Evolutionary conservation across 1,140 invertebrate genomes (phyloP).

Genomic region (Nephotettix cincticeps): DNA sequence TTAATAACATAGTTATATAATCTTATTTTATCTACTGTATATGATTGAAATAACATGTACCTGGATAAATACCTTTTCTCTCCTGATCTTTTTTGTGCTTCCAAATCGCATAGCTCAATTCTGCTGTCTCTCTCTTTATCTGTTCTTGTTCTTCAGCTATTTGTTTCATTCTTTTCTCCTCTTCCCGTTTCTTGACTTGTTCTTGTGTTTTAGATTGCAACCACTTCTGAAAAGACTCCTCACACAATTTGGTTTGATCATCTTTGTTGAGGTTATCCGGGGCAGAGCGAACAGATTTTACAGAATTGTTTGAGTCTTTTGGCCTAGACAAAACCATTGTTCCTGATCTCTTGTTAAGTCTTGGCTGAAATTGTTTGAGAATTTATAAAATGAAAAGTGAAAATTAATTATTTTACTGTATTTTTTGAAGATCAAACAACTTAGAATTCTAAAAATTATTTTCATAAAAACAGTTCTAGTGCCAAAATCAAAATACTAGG

Average conservation of each 20-base stretch:
- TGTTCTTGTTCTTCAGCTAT: background rate
- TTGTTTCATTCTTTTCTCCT: background rate
- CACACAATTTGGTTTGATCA: background rate
- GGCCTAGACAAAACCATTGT: too few relatives aligned
- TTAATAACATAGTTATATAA: too few relatives aligned
- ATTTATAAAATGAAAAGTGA: too few relatives aligned
- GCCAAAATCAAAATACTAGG: too few relatives aligned
- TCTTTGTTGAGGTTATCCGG: background rate
- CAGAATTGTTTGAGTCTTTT: background rate
- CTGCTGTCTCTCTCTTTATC: background rate
- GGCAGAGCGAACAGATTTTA: background rate
- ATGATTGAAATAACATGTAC: too few relatives aligned
- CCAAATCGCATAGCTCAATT: background rate
- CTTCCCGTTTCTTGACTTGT: background rate
- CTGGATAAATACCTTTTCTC: slow-evolving; percentile 5
- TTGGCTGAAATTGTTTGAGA: too few relatives aligned
- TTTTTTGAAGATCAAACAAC: too few relatives aligned
- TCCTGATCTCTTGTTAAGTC: too few relatives aligned
- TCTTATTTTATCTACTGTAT: too few relatives aligned
- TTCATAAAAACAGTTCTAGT: too few relatives aligned
- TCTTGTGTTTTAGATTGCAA: background rate
- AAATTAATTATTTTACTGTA: too few relatives aligned
- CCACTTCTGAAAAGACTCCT: background rate
- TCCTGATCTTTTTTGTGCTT: slow-evolving; percentile 9
- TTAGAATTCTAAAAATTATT: too few relatives aligned